Conservation (phyloP, 2,113 vertebrate species). For the Sterna hirundo region DNA sequence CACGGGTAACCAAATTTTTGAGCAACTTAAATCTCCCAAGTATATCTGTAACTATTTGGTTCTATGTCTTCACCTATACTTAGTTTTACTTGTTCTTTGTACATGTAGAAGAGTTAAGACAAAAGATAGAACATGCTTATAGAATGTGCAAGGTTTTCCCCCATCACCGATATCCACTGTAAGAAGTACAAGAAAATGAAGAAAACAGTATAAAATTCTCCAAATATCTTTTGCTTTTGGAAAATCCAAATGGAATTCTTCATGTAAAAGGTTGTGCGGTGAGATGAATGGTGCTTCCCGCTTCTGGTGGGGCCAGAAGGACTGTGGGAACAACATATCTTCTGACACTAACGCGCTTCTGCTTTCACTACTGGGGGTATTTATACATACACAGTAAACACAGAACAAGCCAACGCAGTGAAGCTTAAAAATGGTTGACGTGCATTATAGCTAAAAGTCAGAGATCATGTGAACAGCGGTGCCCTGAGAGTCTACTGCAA, state of each 20-base stretch:
- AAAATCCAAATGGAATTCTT: neutral
- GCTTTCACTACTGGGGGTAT: neutral
- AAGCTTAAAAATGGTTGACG: conserved; percentile 2
- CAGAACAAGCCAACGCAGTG: neutral
- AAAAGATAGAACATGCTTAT: neutral
- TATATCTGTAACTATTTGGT: neutral
- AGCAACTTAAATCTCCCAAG: neutral
- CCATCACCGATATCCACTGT: neutral
- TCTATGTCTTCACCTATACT: neutral
- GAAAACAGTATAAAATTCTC: neutral
- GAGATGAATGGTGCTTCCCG: neutral
- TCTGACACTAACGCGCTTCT: neutral
- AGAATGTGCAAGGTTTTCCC: neutral
- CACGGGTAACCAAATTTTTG: neutral
- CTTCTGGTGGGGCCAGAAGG: neutral
- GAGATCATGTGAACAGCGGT: neutral
- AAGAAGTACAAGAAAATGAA: neutral
- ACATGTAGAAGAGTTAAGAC: neutral
- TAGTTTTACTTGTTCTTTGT: neutral
- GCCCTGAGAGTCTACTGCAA: neutral
- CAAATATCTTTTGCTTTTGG: neutral
- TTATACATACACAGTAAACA: neutral
- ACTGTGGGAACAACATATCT: neutral
- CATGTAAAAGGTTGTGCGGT: neutral
- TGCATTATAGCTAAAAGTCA: neutral